Percentiles rank a stretch among this genome's conserved stretches.
Evolutionary conservation across 2,797 vertebrate species (phyloP).

Genomic region (Melanotaenia pygmaea): DNA sequence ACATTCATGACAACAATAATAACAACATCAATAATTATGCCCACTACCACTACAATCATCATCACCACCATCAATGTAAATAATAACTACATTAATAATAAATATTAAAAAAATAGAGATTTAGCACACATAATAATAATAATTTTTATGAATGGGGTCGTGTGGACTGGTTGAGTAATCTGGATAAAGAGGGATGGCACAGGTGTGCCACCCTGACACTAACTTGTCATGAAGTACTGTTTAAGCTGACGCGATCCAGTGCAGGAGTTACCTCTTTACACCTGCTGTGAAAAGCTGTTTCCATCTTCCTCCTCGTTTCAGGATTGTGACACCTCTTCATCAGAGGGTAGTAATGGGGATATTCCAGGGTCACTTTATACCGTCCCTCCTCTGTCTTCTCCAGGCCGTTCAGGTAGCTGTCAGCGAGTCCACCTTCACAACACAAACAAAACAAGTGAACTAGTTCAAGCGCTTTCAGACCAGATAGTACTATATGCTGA

Average conservation of each 20-base stretch:
- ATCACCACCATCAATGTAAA: too few relatives aligned
- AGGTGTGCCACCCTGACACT: neutral
- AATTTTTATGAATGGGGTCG: too few relatives aligned
- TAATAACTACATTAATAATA: too few relatives aligned
- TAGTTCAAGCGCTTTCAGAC: rapidly evolving
- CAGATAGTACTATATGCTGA: neutral
- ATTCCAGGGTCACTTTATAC: slow-evolving; percentile 91
- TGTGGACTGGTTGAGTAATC: too few relatives aligned
- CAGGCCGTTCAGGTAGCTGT: slow-evolving; percentile 88
- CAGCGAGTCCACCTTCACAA: slow-evolving; percentile 87
- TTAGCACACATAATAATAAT: too few relatives aligned
- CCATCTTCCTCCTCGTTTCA: slow-evolving; percentile 92
- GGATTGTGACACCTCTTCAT: slow-evolving; percentile 93
- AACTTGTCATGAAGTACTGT: neutral
- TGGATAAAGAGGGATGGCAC: too few relatives aligned
- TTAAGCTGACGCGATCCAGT: too few relatives aligned
- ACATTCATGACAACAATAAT: too few relatives aligned
- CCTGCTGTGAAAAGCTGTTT: slow-evolving; percentile 91
- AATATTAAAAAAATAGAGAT: too few relatives aligned
- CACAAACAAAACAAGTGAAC: neutral
- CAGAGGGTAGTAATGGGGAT: slow-evolving; percentile 94
- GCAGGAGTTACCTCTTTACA: slow-evolving; percentile 89
- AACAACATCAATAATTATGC: too few relatives aligned
- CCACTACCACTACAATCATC: too few relatives aligned
- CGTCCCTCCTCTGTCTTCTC: slow-evolving; percentile 82